Evolutionary conservation across 2,888 invertebrate species (phyloP).

Genomic region (Leptopilina syphax): DNA sequence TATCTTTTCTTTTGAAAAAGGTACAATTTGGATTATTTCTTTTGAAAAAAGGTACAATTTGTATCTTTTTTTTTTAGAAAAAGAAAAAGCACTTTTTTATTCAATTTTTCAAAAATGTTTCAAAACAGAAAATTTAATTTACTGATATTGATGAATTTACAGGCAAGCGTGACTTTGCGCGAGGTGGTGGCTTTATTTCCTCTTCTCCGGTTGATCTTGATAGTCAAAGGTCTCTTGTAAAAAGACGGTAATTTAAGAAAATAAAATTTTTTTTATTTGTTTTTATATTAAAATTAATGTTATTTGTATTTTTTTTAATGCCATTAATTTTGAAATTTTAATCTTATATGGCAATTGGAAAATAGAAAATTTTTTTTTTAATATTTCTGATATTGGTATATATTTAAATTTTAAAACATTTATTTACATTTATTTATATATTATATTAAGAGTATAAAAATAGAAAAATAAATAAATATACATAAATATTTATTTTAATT

Average conservation of each 20-base stretch:
- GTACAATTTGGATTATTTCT: too few species aligned
- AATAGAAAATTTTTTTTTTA: too few species aligned
- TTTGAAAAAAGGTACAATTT: background rate
- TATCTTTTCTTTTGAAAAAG: background rate
- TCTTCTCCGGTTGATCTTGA: conserved; percentile 50
- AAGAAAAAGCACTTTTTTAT: background rate
- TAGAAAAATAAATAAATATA: background rate
- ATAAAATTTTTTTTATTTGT: too few species aligned
- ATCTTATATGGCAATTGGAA: too few species aligned
- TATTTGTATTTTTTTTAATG: too few species aligned
- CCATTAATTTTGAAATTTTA: too few species aligned
- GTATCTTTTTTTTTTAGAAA: background rate
- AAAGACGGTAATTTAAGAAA: conserved; percentile 44
- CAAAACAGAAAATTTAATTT: background rate
- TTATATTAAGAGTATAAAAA: too few species aligned
- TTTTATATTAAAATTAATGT: too few species aligned
- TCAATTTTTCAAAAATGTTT: conserved; percentile 40
- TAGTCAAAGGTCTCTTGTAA: conserved; percentile 54
- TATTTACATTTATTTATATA: too few species aligned
- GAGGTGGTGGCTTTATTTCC: conserved; percentile 58
- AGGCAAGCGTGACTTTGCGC: conserved; percentile 64
- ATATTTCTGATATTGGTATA: too few species aligned
- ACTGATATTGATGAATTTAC: conserved; percentile 54
- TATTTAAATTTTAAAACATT: too few species aligned
- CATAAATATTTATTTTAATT: background rate